A percentile compares a stretch with the other conserved stretches of the same genome.
These are phyloP conservation scores for Dendrocincla fuliginosa DNA, from an alignment of 2,797 vertebrate species.

Conservation along the genomic window DNA sequence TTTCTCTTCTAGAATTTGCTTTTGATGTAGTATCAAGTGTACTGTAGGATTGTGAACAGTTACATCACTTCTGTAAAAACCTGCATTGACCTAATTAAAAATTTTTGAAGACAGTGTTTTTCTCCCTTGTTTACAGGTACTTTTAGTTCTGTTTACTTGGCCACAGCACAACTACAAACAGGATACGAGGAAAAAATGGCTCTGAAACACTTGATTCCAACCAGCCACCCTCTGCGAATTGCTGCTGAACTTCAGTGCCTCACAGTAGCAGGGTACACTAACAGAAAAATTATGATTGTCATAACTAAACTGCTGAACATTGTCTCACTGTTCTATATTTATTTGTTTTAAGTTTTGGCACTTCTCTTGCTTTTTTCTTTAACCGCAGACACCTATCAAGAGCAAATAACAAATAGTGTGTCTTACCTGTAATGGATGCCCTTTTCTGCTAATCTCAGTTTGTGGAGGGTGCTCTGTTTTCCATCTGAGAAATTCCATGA, in stretches of 20 bases:
- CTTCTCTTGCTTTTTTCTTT: not conserved
- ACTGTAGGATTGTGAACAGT: not conserved
- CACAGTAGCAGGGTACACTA: constrained; percentile 88
- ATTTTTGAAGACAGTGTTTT: constrained; percentile 11
- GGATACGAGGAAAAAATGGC: constrained; percentile 90
- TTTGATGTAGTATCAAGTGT: constrained; percentile 19
- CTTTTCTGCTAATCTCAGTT: not conserved
- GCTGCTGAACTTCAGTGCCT: constrained; percentile 98
- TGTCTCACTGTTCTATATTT: not conserved
- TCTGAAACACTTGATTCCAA: constrained; percentile 95
- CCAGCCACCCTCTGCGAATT: constrained; percentile 93
- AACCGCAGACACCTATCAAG: not conserved
- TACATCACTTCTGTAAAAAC: constrained; percentile 8
- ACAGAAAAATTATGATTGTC: not conserved
- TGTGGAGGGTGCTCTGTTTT: not conserved
- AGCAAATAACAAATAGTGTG: not conserved
- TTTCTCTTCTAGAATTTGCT: not conserved
- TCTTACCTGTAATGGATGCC: not conserved
- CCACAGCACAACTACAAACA: constrained; percentile 84
- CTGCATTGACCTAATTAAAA: constrained; percentile 47
- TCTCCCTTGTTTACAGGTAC: constrained; percentile 82
- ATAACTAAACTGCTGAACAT: not conserved
- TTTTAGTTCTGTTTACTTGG: constrained; percentile 97
- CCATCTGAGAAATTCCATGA: not conserved
- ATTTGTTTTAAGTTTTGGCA: not conserved